Evolutionary conservation across 2,113 vertebrate species (phyloP).

Genomic region (Engraulis encrasicolus): DNA sequence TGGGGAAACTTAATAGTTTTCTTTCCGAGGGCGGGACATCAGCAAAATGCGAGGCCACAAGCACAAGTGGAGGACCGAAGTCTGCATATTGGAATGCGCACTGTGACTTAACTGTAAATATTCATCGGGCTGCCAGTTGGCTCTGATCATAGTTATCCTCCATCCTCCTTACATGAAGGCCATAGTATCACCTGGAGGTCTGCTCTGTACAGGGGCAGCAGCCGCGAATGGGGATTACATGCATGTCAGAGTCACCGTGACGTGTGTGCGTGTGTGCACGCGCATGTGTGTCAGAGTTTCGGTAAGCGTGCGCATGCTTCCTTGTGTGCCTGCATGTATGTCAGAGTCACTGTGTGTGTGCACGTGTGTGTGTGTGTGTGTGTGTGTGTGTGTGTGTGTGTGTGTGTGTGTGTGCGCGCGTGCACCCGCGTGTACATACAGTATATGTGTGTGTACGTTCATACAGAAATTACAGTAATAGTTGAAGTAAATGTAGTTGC

Average conservation of each 20-base stretch:
- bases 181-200: background rate
- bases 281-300: no score
- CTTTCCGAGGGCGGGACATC: no score
- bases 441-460: background rate
- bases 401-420: no score
- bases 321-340: background rate
- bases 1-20: no score
- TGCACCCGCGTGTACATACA: no score
- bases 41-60: no score
- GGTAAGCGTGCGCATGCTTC: background rate
- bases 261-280: background rate
- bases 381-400: background rate
- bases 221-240: background rate
- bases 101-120: no score
- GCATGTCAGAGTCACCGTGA: background rate
- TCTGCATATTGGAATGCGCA: no score
- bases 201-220: background rate
- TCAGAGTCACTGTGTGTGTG: background rate
- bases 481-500: no score
- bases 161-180: background rate
- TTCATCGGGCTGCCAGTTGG: background rate
- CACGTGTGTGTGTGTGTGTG: no score
- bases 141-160: constrained; percentile 3
- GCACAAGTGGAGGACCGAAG: no score
- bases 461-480: background rate